phyloP scores from a whole-genome alignment of 1,140 invertebrate species.

The Orius insidiosus region DNA sequence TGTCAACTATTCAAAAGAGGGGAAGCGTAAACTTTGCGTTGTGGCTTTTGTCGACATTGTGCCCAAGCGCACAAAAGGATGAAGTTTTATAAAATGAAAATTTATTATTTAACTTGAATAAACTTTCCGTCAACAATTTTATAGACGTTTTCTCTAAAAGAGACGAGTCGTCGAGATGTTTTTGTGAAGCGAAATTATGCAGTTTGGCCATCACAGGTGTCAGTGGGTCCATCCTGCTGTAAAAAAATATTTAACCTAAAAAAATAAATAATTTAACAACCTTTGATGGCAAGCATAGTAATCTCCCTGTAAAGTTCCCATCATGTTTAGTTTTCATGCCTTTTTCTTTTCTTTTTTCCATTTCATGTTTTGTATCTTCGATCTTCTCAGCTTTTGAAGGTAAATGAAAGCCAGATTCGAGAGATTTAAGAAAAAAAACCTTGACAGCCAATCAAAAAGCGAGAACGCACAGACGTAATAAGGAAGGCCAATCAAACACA shows the following conservation, averaged over 20 bases:
- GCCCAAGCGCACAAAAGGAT: too few species aligned
- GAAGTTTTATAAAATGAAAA: too few species aligned
- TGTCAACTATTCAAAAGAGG: too few species aligned
- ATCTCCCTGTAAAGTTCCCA: constrained; percentile 16
- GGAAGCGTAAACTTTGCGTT: too few species aligned
- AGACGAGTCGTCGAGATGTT: constrained; percentile 17
- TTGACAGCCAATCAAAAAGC: constrained; percentile 67
- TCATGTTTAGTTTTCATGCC: constrained; percentile 18
- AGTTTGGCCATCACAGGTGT: constrained; percentile 17
- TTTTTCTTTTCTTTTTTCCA: constrained; percentile 12
- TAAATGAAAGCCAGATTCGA: constrained; percentile 42
- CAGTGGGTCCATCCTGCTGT: constrained; percentile 10
- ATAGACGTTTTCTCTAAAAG: constrained; percentile 19
- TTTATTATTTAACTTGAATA: constrained; percentile 11
- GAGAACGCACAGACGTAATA: constrained; percentile 68
- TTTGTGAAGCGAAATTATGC: constrained; percentile 16
- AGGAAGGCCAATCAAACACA: constrained; percentile 66
- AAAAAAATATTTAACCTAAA: constrained; percentile 8
- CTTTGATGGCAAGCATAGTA: constrained; percentile 12
- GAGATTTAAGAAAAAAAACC: constrained; percentile 48
- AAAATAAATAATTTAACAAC: constrained; percentile 15
- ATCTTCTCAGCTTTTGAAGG: constrained; percentile 49
- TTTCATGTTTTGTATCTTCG: constrained; percentile 16
- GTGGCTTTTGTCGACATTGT: too few species aligned
- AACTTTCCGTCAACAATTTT: constrained; percentile 18